Conservation (phyloP, 2,113 vertebrate species). For the Potamarius usumacintae region DNA sequence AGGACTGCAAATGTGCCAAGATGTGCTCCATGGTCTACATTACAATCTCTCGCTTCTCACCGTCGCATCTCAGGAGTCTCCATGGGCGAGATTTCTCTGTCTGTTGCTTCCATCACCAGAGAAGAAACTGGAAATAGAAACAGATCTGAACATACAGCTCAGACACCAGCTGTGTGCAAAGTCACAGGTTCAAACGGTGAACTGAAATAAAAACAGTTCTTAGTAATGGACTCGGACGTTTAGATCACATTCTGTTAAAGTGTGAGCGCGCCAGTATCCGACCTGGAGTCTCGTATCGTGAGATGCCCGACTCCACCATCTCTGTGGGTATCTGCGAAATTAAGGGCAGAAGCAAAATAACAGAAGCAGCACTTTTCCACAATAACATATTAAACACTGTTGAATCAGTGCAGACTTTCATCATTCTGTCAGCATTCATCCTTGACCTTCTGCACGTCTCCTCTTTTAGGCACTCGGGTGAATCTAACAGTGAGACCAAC, state of each 20-base stretch:
- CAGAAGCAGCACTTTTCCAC: background rate
- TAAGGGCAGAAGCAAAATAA: background rate
- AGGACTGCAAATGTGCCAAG: background rate
- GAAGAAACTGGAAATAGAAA: slow-evolving; percentile 34
- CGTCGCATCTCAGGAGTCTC: slow-evolving; percentile 66
- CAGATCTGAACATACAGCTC: no score
- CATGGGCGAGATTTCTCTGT: slow-evolving; percentile 60
- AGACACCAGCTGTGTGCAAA: background rate
- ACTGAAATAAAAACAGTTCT: background rate
- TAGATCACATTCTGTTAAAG: background rate
- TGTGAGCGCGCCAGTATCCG: background rate
- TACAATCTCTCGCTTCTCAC: slow-evolving; percentile 1
- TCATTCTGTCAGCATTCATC: background rate
- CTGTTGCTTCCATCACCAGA: slow-evolving; percentile 46
- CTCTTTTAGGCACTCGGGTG: background rate
- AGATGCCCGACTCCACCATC: slow-evolving; percentile 40
- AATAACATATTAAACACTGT: background rate
- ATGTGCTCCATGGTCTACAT: background rate
- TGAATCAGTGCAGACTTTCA: background rate
- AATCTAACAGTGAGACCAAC: no score
- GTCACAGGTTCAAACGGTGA: background rate
- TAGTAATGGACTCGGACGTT: background rate
- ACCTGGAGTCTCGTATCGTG: slow-evolving; percentile 51
- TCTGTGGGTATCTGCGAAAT: slow-evolving; percentile 38
- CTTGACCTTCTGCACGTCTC: background rate